Conservation (phyloP, 2,888 invertebrate genomes). For the Endomychus coccineus region DNA sequence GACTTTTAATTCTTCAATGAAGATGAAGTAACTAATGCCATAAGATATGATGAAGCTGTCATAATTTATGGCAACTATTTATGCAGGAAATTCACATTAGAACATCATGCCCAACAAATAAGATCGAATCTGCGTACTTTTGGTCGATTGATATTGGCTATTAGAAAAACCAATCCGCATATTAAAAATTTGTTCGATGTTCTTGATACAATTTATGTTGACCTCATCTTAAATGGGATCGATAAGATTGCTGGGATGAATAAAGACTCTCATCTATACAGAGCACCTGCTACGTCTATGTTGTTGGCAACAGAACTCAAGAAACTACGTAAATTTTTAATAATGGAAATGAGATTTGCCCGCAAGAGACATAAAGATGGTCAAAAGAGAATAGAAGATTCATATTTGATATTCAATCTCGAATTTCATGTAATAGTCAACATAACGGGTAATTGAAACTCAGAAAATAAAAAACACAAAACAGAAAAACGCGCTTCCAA, state of each 20-base stretch:
- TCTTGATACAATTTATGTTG: constrained; percentile 9
- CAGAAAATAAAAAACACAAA: constrained; percentile 17
- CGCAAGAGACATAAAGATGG: constrained; percentile 7
- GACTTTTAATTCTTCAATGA: constrained; percentile 12
- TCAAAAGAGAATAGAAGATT: constrained; percentile 10
- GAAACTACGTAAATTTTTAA: constrained; percentile 11
- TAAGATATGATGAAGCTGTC: constrained; percentile 15
- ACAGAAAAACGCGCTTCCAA: constrained; percentile 12
- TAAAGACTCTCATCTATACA: constrained; percentile 5
- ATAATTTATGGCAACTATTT: constrained; percentile 16
- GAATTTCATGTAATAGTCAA: constrained; percentile 19
- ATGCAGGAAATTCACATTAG: constrained; percentile 11
- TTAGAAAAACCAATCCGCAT: constrained; percentile 8
- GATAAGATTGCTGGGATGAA: constrained; percentile 12
- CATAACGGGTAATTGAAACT: constrained; percentile 17
- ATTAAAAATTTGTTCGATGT: constrained; percentile 13
- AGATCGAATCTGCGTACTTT: constrained; percentile 10
- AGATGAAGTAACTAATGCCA: constrained; percentile 9
- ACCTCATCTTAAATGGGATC: constrained; percentile 4
- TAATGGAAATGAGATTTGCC: constrained; percentile 13
- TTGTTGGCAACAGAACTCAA: constrained; percentile 14
- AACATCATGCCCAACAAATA: constrained; percentile 16
- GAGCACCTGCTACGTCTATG: constrained; percentile 14
- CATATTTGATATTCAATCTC: constrained; percentile 12
- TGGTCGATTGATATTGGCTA: constrained; percentile 14